Evolutionary conservation across 2,888 invertebrate genomes (phyloP).

Genomic region (Abrostola tripartita): DNA sequence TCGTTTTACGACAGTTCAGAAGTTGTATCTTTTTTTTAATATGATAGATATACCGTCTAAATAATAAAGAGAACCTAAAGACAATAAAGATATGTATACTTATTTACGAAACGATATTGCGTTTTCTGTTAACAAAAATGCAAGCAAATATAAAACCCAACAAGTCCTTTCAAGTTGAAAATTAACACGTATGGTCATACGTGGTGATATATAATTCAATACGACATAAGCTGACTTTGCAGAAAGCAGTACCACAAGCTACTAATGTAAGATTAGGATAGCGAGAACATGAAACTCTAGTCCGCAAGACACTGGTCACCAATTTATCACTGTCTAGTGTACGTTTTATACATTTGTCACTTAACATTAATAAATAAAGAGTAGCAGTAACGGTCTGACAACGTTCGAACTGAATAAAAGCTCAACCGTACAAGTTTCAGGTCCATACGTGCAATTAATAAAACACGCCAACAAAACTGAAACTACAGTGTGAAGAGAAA

Average conservation of each 20-base stretch:
- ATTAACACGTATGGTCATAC: conserved; percentile 31
- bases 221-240: conserved; percentile 45
- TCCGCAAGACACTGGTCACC: conserved; percentile 36
- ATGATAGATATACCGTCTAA: too few relatives aligned
- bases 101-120: too few relatives aligned
- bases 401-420: conserved; percentile 24
- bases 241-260: conserved; percentile 43
- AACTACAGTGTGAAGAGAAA: conserved; percentile 23
- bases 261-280: conserved; percentile 53
- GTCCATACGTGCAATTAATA: conserved; percentile 28
- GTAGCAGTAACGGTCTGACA: conserved; percentile 15
- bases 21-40: conserved; percentile 25
- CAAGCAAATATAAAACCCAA: conserved; percentile 4
- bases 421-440: conserved; percentile 21
- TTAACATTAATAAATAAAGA: conserved; percentile 37
- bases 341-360: conserved; percentile 44
- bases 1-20: conserved; percentile 40
- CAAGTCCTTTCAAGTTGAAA: conserved; percentile 10
- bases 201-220: conserved; percentile 36
- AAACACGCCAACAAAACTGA: conserved; percentile 16
- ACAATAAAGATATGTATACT: too few relatives aligned
- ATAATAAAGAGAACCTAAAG: too few relatives aligned
- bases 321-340: conserved; percentile 60
- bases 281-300: conserved; percentile 42
- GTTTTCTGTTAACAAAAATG: conserved; percentile 10